phyloP scores from a whole-genome alignment of 23 tunicate species.

The Ciona savignyi region DNA sequence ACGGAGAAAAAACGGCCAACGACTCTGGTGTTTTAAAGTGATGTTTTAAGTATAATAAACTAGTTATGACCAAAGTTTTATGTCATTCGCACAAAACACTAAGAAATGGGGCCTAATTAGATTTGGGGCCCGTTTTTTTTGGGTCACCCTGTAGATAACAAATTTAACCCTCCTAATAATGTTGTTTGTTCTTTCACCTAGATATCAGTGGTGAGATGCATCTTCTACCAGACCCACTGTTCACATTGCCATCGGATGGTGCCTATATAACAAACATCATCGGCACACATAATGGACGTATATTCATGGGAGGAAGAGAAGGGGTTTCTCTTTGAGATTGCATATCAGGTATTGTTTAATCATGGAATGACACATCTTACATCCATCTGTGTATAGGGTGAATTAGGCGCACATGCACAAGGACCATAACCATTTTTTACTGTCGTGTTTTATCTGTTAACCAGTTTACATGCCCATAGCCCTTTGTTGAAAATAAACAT shows the following conservation, averaged over 20 bases:
- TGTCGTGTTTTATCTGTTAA: no score
- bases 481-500: no score
- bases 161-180: background rate
- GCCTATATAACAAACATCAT: conserved; percentile 53
- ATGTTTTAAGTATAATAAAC: no score
- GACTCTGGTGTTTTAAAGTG: no score
- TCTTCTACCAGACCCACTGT: conserved; percentile 90
- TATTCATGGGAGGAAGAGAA: conserved; percentile 94
- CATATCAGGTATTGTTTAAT: conserved; percentile 51
- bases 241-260: conserved; percentile 72
- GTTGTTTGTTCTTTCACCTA: conserved; percentile 10
- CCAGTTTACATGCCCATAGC: no score
- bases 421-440: conserved; percentile 3
- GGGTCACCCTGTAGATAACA: no score
- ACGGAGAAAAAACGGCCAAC: no score
- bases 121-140: no score
- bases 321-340: conserved; percentile 92
- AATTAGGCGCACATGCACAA: no score
- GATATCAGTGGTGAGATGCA: conserved; percentile 84
- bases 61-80: background rate
- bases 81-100: background rate
- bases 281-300: conserved; percentile 76
- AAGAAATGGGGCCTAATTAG: background rate
- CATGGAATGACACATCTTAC: background rate
- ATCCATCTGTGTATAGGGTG: no score